Evolutionary conservation across 1,140 invertebrate species (phyloP).

Genomic region (Calliopsis andreniformis): DNA sequence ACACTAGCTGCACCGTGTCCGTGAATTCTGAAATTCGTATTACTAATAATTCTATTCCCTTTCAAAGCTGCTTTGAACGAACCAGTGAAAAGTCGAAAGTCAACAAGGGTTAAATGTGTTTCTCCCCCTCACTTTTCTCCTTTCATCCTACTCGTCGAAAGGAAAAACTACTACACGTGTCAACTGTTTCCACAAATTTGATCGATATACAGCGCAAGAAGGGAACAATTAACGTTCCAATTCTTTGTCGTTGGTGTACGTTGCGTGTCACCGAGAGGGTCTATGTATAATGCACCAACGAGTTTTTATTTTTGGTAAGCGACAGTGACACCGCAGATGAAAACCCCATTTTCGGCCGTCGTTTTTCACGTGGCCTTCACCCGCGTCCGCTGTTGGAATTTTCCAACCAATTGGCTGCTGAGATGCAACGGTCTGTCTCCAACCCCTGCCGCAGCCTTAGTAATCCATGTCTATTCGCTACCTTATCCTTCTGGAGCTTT

Average conservation of each 20-base stretch:
- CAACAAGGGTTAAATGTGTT: not conserved
- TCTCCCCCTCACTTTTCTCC: not conserved
- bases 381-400: constrained; percentile 12
- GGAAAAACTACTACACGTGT: not conserved
- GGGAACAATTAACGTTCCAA: not conserved
- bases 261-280: not conserved
- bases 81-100: not conserved
- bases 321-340: not conserved
- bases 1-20: not conserved
- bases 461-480: no score
- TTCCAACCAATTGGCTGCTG: constrained; percentile 6
- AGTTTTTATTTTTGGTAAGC: constrained; percentile 23
- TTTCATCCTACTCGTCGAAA: not conserved
- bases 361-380: constrained; percentile 13
- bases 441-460: no score
- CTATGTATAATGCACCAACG: not conserved
- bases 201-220: constrained; percentile 3
- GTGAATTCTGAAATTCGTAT: not conserved
- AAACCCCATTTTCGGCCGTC: constrained; percentile 17
- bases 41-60: not conserved
- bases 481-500: not conserved
- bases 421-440: constrained; percentile 8
- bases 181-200: constrained; percentile 12
- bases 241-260: constrained; percentile 4
- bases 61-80: not conserved